A percentile compares a stretch with the other conserved stretches of the same genome.
phyloP scores from a whole-genome alignment of 1,140 invertebrate genomes.

The Elysia chlorotica region DNA sequence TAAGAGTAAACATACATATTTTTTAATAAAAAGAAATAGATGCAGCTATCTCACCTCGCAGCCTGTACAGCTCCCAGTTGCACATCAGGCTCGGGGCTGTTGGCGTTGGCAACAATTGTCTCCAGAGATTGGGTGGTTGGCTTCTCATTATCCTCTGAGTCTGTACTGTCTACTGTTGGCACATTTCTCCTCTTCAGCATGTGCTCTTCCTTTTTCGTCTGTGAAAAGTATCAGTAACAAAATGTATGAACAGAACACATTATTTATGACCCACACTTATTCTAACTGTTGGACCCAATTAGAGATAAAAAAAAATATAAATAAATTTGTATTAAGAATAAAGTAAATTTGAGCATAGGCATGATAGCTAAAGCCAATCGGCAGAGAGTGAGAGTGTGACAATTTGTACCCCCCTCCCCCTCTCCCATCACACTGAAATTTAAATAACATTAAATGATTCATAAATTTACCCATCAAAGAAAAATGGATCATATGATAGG shows the following conservation, averaged over 20 bases:
- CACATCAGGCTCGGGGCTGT: constrained; percentile 53
- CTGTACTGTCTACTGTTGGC: constrained; percentile 57
- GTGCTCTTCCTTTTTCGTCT: constrained; percentile 95
- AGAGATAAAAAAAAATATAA: background rate
- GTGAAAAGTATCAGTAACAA: background rate
- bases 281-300: background rate
- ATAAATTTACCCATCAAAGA: background rate
- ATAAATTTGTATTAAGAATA: background rate
- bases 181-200: constrained; percentile 95
- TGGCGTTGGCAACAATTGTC: constrained; percentile 57
- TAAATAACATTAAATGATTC: too few relatives aligned
- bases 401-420: too few relatives aligned
- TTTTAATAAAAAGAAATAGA: background rate
- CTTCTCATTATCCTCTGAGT: constrained; percentile 60
- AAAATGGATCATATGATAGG: background rate
- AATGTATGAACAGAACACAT: background rate
- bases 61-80: constrained; percentile 60
- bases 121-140: constrained; percentile 55
- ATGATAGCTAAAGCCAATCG: too few relatives aligned
- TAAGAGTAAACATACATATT: too few relatives aligned
- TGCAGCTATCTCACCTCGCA: constrained; percentile 53
- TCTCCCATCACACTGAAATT: too few relatives aligned
- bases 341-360: background rate
- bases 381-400: too few relatives aligned
- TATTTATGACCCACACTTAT: background rate